Conservation (phyloP, 2,113 vertebrate species). For the Ceyx margarethae region DNA sequence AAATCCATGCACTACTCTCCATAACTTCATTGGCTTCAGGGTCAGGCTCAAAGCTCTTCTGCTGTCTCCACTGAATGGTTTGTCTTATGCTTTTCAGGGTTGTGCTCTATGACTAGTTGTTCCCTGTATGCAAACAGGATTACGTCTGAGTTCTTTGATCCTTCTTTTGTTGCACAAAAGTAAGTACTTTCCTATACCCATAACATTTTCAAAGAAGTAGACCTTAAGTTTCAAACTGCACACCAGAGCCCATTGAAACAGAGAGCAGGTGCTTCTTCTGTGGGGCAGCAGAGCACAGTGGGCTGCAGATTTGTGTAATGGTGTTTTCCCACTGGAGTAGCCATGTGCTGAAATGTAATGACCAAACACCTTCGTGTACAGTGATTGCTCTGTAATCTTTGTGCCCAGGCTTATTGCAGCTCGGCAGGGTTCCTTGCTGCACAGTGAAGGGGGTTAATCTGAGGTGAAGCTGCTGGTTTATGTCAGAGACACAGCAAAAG, state of each 20-base stretch:
- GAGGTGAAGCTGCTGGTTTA: background rate
- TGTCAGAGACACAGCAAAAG: background rate
- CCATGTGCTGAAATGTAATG: background rate
- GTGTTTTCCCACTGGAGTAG: background rate
- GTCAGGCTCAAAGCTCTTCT: conserved; percentile 7
- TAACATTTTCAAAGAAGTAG: conserved; percentile 4
- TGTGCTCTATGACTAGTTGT: conserved; percentile 90
- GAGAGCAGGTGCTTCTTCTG: background rate
- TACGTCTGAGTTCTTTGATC: conserved; percentile 87
- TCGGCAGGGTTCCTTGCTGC: background rate
- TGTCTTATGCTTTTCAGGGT: conserved; percentile 75
- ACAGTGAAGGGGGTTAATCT: background rate
- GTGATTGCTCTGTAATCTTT: background rate
- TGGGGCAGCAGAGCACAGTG: background rate
- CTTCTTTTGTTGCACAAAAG: conserved; percentile 86
- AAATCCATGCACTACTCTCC: background rate
- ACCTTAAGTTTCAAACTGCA: background rate
- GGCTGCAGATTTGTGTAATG: background rate
- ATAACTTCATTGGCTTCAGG: background rate
- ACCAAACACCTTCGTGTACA: background rate
- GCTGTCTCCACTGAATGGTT: conserved; percentile 4
- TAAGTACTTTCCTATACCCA: conserved; percentile 74
- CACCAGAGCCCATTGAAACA: background rate
- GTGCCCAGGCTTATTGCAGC: background rate
- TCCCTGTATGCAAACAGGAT: conserved; percentile 90